A percentile compares a stretch with the other conserved stretches of the same genome.
Evolutionary conservation across 1,140 invertebrate species (phyloP).

Genomic region (Drosophila biarmipes): DNA sequence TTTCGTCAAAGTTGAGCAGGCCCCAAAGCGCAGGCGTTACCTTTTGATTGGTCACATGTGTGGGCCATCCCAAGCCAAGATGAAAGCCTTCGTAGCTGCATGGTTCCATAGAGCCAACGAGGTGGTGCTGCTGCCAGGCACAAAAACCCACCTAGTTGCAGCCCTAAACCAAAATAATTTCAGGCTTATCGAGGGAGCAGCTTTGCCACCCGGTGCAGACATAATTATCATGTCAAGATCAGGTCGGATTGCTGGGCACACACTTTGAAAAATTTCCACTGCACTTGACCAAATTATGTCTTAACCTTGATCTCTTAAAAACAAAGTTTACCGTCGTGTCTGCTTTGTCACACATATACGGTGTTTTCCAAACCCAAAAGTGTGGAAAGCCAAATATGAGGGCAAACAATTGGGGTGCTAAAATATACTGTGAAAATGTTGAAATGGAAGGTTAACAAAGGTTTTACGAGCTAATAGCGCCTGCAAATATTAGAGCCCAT

Average conservation of each 20-base stretch:
- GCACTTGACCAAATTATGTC: background rate
- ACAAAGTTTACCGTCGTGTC: background rate
- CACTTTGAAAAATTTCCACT: conserved; percentile 12
- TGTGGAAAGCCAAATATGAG: background rate
- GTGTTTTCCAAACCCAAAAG: background rate
- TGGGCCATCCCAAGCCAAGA: conserved; percentile 1
- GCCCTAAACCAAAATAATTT: conserved; percentile 5
- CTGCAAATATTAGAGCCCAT: background rate
- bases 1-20: conserved; percentile 17
- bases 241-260: conserved; percentile 9
- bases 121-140: conserved; percentile 11
- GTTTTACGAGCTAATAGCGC: background rate
- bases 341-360: background rate
- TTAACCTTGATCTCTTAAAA: background rate
- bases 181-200: conserved; percentile 10
- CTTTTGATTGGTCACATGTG: conserved; percentile 71
- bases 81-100: conserved; percentile 34
- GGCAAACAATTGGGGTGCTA: background rate
- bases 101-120: conserved; percentile 12
- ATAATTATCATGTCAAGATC: conserved; percentile 41
- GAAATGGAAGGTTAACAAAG: background rate
- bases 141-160: background rate
- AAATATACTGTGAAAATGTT: conserved; percentile 6
- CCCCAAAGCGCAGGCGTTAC: conserved; percentile 66
- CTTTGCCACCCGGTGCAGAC: conserved; percentile 8